Evolutionary conservation across 2,113 vertebrate species (phyloP).

Genomic region (Notothenia rossii): DNA sequence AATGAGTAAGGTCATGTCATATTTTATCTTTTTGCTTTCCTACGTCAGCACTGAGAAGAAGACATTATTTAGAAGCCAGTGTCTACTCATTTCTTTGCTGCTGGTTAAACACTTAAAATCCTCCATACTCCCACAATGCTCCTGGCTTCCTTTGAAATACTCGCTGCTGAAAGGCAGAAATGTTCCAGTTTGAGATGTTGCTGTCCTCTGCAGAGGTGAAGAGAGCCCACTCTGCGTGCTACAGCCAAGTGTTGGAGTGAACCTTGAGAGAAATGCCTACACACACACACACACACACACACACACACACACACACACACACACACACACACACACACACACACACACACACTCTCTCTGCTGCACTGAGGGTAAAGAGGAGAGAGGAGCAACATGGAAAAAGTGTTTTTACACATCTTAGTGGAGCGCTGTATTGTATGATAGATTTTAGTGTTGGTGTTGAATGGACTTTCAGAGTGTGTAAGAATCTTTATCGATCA

Average conservation of each 20-base stretch:
- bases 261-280: constrained; percentile 37
- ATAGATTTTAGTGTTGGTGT: background rate
- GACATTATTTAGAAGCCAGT: no score
- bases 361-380: constrained; percentile 6
- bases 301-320: no score
- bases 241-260: constrained; percentile 26
- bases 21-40: background rate
- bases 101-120: constrained; percentile 1
- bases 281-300: no score
- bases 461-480: background rate
- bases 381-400: background rate
- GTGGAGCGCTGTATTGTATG: background rate
- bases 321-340: no score
- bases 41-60: background rate
- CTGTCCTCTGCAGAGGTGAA: constrained; percentile 19
- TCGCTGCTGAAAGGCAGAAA: constrained; percentile 33
- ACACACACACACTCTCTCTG: background rate
- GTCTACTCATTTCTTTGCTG: background rate
- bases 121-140: background rate
- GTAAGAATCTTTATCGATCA: background rate
- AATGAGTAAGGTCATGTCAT: background rate
- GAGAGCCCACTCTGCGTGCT: constrained; percentile 17
- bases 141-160: constrained; percentile 5
- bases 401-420: background rate
- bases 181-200: constrained; percentile 29